phyloP scores from a whole-genome alignment of 2,888 invertebrate genomes.

The Apodemia mormo region DNA sequence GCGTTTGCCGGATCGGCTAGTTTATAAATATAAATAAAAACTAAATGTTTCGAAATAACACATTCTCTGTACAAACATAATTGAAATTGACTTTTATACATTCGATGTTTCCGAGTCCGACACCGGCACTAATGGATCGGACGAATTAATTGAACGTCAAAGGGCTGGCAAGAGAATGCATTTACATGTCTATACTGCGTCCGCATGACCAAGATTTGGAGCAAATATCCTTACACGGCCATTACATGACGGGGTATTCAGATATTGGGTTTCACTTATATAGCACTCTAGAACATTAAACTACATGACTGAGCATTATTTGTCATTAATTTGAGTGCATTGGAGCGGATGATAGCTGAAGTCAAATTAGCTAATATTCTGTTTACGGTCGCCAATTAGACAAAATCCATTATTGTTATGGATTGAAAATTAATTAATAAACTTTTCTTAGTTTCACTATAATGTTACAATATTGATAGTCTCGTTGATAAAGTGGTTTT shows the following conservation, averaged over 20 bases:
- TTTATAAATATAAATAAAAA: too few species aligned
- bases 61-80: not conserved
- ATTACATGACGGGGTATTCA: not conserved
- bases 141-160: constrained; percentile 63
- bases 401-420: not conserved
- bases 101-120: constrained; percentile 30
- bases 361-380: not conserved
- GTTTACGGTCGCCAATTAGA: not conserved
- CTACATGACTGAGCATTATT: not conserved
- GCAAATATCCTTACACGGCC: constrained; percentile 13
- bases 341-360: not conserved
- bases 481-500: too few species aligned
- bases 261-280: constrained; percentile 7
- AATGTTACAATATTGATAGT: too few species aligned
- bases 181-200: constrained; percentile 26
- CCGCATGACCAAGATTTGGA: constrained; percentile 21
- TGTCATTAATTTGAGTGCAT: constrained; percentile 6
- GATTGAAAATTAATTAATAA: too few species aligned
- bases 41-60: not conserved
- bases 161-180: constrained; percentile 41
- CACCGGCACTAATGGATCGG: constrained; percentile 55
- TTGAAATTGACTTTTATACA: constrained; percentile 51
- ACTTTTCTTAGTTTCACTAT: too few species aligned
- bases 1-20: too few species aligned
- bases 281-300: not conserved